Base-by-base conservation (phyloP, 2,888 invertebrate species). In the Clivina fossor region DNA sequence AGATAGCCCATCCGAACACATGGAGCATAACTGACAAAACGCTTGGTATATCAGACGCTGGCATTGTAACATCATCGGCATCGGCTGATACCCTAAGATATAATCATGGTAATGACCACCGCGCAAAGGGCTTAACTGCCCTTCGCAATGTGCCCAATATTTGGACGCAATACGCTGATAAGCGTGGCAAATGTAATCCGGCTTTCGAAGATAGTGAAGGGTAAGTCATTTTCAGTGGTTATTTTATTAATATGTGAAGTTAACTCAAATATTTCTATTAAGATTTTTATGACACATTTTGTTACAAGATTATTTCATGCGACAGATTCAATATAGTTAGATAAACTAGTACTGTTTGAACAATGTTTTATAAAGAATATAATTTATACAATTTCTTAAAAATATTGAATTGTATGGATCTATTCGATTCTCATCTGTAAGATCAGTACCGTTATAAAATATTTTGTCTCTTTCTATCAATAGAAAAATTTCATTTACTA, bases 21-120 rank as follows among this genome's bases (percentile, higher is more conserved):
- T 54, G 54, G 54, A 54, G 46, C 4, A 13, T 54, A 5, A 46
- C 44, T 9, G 54, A 54, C n/a, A 8, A 44, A 2, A 37, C 35
- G 1, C 20, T 54, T 11, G 44, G 35, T 7, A 15, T 16, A 9
- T 33, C 44, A 4, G 22, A 32, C 18, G 28, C 49, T 18, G 55
- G 47, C 11, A 55, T 55, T 24, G 40, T 38, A 7, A 32, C 55
- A 7, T 55, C 47, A 9, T 4, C 19, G 2, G 11, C 46, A 2
- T 54, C 54, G 3, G 54, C 32, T 4, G 20, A 22, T 13, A 30
- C 16, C 11, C 2, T 18, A 13, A 13, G 4, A 2, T 15, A 4
- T 37, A 50, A 33, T 16, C 16, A 19, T 4, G 16, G 22, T 2
- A n/a, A n/a, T n/a, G n/a, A n/a, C n/a, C n/a, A n/a, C n/a, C n/a